Evolutionary conservation across 2,797 vertebrate genomes (phyloP), one percentile per base, ranked within the genome.

Genomic region (Hyperoplus immaculatus): DNA sequence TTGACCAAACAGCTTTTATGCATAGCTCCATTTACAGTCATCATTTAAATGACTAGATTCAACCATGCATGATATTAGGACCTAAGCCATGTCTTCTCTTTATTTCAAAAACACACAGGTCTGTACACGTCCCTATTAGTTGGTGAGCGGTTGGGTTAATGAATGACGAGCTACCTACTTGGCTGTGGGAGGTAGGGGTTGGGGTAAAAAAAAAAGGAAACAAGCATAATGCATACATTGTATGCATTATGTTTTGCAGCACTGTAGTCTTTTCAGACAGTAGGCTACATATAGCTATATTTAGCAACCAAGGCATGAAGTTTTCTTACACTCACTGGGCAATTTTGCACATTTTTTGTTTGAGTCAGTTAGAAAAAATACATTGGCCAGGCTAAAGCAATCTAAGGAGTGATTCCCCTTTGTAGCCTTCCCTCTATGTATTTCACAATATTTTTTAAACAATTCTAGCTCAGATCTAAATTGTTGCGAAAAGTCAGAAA

Each of bases 71-170:
- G 29, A 29, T 3, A 29, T 29, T 29, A 29, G 29, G 29, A 29
- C 29, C 29, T 29, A 3, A 29, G 29, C 29, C 29, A 29, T 29
- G 29, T 29, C 29, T 29, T 29, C 29, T 29, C 29, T 29, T 29
- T 29, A 67, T 68, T 81, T 61, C 0, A 74, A 67, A 55, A 7
- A 64, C 43, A 65, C 21, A 59, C 82, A 78, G 3, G 85, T 79
- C 72, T 81, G 62, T 82, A 72, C 82, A 70, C 51, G 82, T 84
- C 71, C 78, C 77, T 59, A 70, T 74, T 87, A 77, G 73, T 77
- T 49, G 36, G 42, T 64, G 68, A 77, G 75, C 1, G n/a, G 43
- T 51, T 81, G 66, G 57, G 61, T 87, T 82, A 79, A 83, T 87
- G 72, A 87, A 83, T 78, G 60, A 73, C 64, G 29, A 69, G 67